Evolutionary conservation across 2,113 vertebrate genomes (phyloP).

Genomic region (Nansenia antarctica): DNA sequence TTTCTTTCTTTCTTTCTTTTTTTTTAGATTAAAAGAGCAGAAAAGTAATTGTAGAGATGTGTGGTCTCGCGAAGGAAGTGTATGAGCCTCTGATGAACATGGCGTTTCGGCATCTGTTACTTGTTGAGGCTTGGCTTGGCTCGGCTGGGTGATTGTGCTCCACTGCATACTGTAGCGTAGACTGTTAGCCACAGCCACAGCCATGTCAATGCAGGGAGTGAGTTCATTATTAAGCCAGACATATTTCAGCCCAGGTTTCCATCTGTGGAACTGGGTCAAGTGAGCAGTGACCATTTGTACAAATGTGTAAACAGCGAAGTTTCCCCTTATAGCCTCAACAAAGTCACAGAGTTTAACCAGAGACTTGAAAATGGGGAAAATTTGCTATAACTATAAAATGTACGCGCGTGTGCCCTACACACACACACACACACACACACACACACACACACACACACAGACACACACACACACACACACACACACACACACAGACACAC

Average conservation of each 20-base stretch:
- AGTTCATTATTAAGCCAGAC: constrained; percentile 42
- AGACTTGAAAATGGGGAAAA: too few relatives aligned
- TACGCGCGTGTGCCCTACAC: too few relatives aligned
- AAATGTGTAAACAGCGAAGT: constrained; percentile 1
- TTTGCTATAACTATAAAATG: too few relatives aligned
- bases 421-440: too few relatives aligned
- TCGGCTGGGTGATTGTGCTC: constrained; percentile 50
- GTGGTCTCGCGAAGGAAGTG: constrained; percentile 54
- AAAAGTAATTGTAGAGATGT: constrained; percentile 44
- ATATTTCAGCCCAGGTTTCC: neutral
- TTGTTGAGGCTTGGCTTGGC: constrained; percentile 53
- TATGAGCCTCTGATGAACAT: constrained; percentile 36
- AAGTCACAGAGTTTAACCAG: too few relatives aligned
- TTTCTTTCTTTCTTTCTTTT: too few relatives aligned
- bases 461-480: neutral
- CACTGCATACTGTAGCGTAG: neutral
- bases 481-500: neutral
- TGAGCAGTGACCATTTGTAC: neutral
- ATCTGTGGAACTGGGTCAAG: neutral
- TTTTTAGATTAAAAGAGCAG: constrained; percentile 27
- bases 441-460: too few relatives aligned
- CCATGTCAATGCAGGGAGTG: constrained; percentile 32
- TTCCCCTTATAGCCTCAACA: neutral
- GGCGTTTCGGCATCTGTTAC: constrained; percentile 54
- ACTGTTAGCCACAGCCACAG: constrained; percentile 31